Conservation (phyloP, 2,797 vertebrate species). For the Oryzias dopingdopingensis region DNA sequence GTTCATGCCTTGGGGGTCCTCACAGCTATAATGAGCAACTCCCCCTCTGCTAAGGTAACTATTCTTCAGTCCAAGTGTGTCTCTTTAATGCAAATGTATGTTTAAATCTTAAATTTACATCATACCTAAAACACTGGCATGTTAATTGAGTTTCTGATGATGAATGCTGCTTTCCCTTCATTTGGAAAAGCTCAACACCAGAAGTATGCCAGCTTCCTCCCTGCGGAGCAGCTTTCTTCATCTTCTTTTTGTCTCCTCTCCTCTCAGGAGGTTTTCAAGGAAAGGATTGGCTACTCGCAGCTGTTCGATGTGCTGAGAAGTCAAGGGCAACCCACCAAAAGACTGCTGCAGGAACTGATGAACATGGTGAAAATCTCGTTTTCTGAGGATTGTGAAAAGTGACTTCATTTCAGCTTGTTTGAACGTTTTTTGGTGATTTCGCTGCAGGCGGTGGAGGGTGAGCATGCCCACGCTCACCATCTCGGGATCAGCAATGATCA, state of each 20-base stretch:
- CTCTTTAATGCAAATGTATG: neutral
- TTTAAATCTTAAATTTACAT: neutral
- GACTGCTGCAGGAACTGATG: conserved; percentile 92
- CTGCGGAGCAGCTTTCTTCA: conserved; percentile 38
- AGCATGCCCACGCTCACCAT: conserved; percentile 77
- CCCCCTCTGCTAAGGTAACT: conserved; percentile 91
- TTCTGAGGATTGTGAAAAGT: conserved; percentile 5
- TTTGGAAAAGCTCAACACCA: conserved; percentile 24
- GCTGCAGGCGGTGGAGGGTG: conserved; percentile 87
- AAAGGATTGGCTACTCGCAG: conserved; percentile 93
- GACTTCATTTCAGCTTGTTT: neutral
- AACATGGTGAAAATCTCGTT: conserved; percentile 86
- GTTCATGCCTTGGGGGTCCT: conserved; percentile 92
- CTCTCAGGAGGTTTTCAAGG: conserved; percentile 95
- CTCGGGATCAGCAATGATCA: conserved; percentile 90
- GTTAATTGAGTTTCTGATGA: conserved; percentile 6
- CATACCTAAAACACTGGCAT: neutral
- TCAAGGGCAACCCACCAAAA: conserved; percentile 88
- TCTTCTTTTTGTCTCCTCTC: conserved; percentile 59
- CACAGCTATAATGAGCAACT: conserved; percentile 94
- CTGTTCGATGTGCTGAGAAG: conserved; percentile 92
- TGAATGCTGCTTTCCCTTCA: conserved; percentile 23
- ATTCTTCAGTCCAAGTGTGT: neutral
- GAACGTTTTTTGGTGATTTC: conserved; percentile 5
- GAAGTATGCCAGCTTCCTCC: conserved; percentile 57